Evolutionary conservation across 2,797 vertebrate species (phyloP).

Genomic region (Brachymystax lenok): DNA sequence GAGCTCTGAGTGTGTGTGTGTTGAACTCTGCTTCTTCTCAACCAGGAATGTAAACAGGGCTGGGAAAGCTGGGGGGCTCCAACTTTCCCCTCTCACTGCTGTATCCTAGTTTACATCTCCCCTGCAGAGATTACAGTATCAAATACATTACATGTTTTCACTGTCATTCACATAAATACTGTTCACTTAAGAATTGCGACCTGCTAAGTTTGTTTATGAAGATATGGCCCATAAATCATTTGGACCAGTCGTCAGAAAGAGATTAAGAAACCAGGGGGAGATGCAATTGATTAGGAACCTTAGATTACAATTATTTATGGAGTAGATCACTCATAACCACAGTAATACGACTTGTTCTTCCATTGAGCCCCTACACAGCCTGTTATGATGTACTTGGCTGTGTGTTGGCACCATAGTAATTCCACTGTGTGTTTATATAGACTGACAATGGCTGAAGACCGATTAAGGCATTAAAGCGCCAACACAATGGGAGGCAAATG

Average conservation of each 20-base stretch:
- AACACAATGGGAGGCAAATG: neutral
- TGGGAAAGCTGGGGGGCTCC: neutral
- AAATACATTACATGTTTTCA: neutral
- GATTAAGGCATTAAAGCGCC: slow-evolving; percentile 13
- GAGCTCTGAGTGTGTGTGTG: too few relatives aligned
- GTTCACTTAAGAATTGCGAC: neutral
- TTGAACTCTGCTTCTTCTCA: neutral
- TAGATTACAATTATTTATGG: neutral
- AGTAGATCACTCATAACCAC: neutral
- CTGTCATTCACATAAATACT: neutral
- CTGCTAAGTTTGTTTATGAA: neutral
- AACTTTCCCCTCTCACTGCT: neutral
- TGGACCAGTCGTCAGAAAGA: too few relatives aligned
- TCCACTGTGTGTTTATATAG: slow-evolving; percentile 5
- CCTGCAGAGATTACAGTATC: too few relatives aligned
- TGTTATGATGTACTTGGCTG: neutral
- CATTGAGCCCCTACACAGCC: slow-evolving; percentile 5
- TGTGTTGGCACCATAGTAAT: neutral
- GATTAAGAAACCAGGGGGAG: too few relatives aligned
- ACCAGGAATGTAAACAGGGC: neutral
- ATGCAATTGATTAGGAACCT: neutral
- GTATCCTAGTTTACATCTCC: too few relatives aligned
- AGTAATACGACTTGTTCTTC: neutral
- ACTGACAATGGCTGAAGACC: slow-evolving; percentile 21
- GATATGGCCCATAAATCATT: neutral